Evolutionary conservation across 2,888 invertebrate genomes (phyloP).

Genomic region (Hetaerina titia): DNA sequence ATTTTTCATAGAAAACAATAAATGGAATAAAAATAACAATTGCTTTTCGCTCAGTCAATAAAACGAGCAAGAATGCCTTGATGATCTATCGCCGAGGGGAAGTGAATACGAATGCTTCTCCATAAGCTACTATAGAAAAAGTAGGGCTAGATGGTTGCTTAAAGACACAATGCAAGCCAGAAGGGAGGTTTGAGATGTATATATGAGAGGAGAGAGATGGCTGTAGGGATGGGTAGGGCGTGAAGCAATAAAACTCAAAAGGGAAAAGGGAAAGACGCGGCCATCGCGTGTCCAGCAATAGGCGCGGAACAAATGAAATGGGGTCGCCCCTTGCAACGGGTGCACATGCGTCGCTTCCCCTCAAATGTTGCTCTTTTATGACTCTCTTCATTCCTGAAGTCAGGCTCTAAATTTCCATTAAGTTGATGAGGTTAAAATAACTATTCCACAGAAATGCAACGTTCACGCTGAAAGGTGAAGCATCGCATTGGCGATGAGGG

Average conservation of each 20-base stretch:
- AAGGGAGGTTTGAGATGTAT: neutral
- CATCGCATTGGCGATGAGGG: neutral
- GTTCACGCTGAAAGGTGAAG: neutral
- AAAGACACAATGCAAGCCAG: neutral
- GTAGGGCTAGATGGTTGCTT: too few species aligned
- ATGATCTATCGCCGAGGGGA: too few species aligned
- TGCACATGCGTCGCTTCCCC: neutral
- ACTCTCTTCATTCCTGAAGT: neutral
- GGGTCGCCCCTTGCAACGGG: neutral
- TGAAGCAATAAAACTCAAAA: neutral
- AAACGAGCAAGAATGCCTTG: too few species aligned
- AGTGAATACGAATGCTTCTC: too few species aligned
- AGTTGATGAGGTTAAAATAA: neutral
- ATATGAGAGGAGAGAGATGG: neutral
- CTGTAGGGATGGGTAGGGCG: neutral
- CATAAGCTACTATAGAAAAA: too few species aligned
- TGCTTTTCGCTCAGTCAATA: too few species aligned
- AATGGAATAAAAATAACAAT: too few species aligned
- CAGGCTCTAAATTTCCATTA: neutral
- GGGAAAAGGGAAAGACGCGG: neutral
- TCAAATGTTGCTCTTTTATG: neutral
- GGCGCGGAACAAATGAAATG: neutral
- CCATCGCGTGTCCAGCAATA: slow-evolving; percentile 16
- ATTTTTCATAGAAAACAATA: too few species aligned
- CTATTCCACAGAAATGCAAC: neutral